Base-by-base conservation (phyloP, 2,888 invertebrate genomes). In the Formica aserva region DNA sequence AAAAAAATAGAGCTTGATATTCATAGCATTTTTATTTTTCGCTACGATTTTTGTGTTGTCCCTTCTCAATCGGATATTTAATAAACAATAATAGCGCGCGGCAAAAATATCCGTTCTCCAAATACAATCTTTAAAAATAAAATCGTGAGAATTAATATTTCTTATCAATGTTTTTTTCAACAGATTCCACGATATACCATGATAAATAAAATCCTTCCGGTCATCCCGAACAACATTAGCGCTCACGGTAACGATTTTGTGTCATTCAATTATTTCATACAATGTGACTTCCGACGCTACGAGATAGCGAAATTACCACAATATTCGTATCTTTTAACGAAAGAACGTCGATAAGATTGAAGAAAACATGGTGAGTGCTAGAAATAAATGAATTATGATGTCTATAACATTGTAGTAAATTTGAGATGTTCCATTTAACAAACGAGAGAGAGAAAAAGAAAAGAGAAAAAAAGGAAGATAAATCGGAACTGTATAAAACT, bases 381-480 rank as follows among this genome's bases (percentile, higher is more conserved):
- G 77, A 87, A 82, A 82, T 52, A 81, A 87, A 87, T 86, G 67
- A 86, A 84, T 84, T 85, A 60, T 13, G 63, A 76, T 32, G 41
- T 48, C 48, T 66, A 63, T 29, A 41, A 63, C 3, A 13, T 67
- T 26, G 35, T 3, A 57, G 22, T 72, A 55, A 38, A 15, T 41
- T n/a, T 29, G 3, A 22, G 13, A 62, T n/a, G 9, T n/a, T 18
- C 1, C 35, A 29, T 3, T 62, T 62, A 32, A 18, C 6, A 18
- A 48, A 48, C 5, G 48, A 48, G 45, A 48, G 18, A 22, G 3
- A n/a, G 2, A 57, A 5, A 26, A 22, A 57, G 1, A 57, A 22
- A n/a, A 55, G 9, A 5, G 22, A 3, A 57, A 22, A 57, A 2
- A 11, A 26, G 35, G 22, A 18, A 71, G 0, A 32, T 3, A 52